These are phyloP conservation scores for Leguminivora glycinivorella DNA, from an alignment of 1,140 invertebrate genomes.

Conservation along the genomic window DNA sequence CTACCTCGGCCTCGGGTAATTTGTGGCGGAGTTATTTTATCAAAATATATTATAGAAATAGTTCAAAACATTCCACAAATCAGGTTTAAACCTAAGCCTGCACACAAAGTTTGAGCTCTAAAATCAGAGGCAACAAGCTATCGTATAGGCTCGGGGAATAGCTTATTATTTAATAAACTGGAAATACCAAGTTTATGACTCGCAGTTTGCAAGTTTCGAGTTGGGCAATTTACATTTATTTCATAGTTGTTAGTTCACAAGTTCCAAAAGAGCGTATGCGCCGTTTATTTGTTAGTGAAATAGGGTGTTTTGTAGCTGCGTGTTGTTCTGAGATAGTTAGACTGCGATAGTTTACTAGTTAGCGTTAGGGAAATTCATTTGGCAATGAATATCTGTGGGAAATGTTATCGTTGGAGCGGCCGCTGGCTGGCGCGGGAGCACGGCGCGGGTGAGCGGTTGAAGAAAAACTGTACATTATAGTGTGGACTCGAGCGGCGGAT, in stretches of 20 bases:
- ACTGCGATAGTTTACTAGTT: background rate
- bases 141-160: conserved; percentile 33
- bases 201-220: conserved; percentile 45
- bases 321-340: background rate
- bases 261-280: conserved; percentile 8
- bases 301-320: background rate
- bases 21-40: too few species aligned
- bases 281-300: background rate
- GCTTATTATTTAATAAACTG: conserved; percentile 52
- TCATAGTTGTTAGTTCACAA: conserved; percentile 27
- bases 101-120: background rate
- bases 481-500: too few species aligned
- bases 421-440: too few species aligned
- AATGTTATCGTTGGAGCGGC: background rate
- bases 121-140: conserved; percentile 1
- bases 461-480: too few species aligned
- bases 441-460: too few species aligned
- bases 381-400: background rate
- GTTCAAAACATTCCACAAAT: background rate
- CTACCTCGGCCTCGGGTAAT: too few species aligned
- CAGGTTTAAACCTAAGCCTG: background rate
- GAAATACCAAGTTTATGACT: conserved; percentile 47
- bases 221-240: conserved; percentile 51
- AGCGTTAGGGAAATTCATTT: conserved; percentile 4
- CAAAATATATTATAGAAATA: too few species aligned